Evolutionary conservation across 2,888 invertebrate genomes (phyloP).

Genomic region (Drosophila neonasuta): DNA sequence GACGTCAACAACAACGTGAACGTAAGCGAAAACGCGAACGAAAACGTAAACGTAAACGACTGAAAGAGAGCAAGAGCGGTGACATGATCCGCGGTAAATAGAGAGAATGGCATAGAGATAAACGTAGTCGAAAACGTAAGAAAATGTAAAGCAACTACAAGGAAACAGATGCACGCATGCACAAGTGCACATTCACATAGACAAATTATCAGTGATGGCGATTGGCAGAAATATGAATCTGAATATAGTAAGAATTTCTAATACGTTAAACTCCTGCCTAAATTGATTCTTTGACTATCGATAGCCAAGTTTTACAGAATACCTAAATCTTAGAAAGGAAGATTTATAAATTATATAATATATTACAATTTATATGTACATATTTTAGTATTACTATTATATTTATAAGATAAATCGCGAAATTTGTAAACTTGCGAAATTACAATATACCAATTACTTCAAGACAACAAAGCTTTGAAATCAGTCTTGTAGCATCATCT

Average conservation of each 20-base stretch:
- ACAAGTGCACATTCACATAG: not conserved
- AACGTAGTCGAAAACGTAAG: slow-evolving; percentile 12
- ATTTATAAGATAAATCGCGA: too few relatives aligned
- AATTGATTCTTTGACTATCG: too few relatives aligned
- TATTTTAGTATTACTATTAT: too few relatives aligned
- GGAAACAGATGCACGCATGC: not conserved
- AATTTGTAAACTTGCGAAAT: too few relatives aligned
- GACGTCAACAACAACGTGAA: slow-evolving; percentile 22
- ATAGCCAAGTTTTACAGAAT: too few relatives aligned
- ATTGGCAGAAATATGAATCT: too few relatives aligned
- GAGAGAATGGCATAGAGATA: slow-evolving; percentile 20
- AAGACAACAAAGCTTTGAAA: not conserved
- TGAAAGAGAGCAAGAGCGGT: slow-evolving; percentile 14
- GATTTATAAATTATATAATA: too few relatives aligned
- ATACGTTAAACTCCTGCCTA: too few relatives aligned
- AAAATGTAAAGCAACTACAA: slow-evolving; percentile 11
- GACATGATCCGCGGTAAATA: slow-evolving; percentile 36
- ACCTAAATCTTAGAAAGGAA: too few relatives aligned
- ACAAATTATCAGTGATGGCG: too few relatives aligned
- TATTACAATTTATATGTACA: too few relatives aligned
- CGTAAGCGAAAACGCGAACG: slow-evolving; percentile 9
- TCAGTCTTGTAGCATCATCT: slow-evolving; percentile 21
- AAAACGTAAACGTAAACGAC: slow-evolving; percentile 16
- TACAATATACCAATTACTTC: not conserved
- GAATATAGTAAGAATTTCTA: too few relatives aligned